These are phyloP conservation scores for Wasmannia auropunctata DNA, from an alignment of 1,140 invertebrate genomes.

Conservation along the genomic window DNA sequence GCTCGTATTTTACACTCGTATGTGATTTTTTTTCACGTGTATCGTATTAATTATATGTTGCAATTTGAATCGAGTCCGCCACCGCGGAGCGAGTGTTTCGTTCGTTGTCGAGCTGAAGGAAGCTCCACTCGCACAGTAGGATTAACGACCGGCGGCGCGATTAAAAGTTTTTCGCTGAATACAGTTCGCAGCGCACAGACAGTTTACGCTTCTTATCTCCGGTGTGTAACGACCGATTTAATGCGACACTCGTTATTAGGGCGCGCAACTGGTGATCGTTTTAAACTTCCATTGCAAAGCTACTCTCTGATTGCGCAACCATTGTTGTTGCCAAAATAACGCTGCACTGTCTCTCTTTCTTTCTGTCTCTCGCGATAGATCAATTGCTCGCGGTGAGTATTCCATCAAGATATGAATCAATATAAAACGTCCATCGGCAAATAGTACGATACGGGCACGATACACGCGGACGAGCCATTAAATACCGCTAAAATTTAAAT, in stretches of 20 bases:
- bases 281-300: constrained; percentile 30
- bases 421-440: constrained; percentile 14
- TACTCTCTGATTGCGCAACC: background rate
- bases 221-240: constrained; percentile 1
- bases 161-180: constrained; percentile 35
- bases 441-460: no score
- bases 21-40: background rate
- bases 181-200: background rate
- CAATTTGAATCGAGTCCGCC: background rate
- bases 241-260: constrained; percentile 8
- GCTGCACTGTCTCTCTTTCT: background rate
- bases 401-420: background rate
- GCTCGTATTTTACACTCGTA: background rate
- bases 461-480: background rate
- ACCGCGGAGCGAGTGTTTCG: background rate
- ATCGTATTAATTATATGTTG: background rate
- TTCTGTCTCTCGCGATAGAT: background rate
- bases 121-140: background rate
- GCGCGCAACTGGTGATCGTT: constrained; percentile 63
- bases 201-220: constrained; percentile 20
- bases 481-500: no score
- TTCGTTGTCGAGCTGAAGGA: background rate
- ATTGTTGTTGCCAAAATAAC: constrained; percentile 21
- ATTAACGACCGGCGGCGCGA: constrained; percentile 35
- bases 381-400: background rate